Percentiles rank a stretch among this genome's conserved stretches.
Evolutionary conservation across 2,888 invertebrate genomes (phyloP).

Genomic region (Machimus atricapillus): DNA sequence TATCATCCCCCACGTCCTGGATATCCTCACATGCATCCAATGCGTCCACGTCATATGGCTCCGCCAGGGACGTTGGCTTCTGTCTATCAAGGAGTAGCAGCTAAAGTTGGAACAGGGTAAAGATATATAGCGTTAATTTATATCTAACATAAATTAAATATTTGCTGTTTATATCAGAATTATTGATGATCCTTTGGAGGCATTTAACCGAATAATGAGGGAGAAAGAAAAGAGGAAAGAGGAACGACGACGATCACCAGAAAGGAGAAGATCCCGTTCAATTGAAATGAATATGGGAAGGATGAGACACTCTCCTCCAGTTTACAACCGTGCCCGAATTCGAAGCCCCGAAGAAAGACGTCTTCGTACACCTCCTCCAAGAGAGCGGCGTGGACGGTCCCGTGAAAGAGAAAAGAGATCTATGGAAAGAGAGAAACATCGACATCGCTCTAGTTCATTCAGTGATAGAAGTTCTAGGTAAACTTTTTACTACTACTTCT

Average conservation of each 20-base stretch:
- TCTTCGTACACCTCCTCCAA: slow-evolving; percentile 55
- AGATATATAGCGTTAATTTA: slow-evolving; percentile 18
- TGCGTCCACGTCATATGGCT: slow-evolving; percentile 46
- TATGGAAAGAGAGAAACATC: slow-evolving; percentile 44
- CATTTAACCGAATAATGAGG: slow-evolving; percentile 84
- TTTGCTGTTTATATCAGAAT: slow-evolving; percentile 65
- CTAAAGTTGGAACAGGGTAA: slow-evolving; percentile 60
- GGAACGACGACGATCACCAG: slow-evolving; percentile 64
- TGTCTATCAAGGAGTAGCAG: slow-evolving; percentile 60
- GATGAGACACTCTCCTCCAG: slow-evolving; percentile 48
- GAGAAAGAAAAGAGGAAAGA: slow-evolving; percentile 74
- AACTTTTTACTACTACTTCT: background rate
- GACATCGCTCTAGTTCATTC: slow-evolving; percentile 51
- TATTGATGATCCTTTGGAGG: slow-evolving; percentile 85
- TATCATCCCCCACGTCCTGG: slow-evolving; percentile 48
- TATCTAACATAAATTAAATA: background rate
- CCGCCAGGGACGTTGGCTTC: slow-evolving; percentile 56
- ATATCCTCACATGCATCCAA: slow-evolving; percentile 39
- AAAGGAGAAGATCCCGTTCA: slow-evolving; percentile 61
- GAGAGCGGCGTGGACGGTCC: slow-evolving; percentile 57
- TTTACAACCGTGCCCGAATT: slow-evolving; percentile 35
- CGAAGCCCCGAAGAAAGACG: slow-evolving; percentile 50
- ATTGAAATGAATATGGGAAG: slow-evolving; percentile 52
- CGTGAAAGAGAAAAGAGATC: slow-evolving; percentile 51
- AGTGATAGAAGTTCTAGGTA: slow-evolving; percentile 52